A percentile compares a stretch with the other conserved stretches of the same genome.
phyloP scores from a whole-genome alignment of 2,888 invertebrate species.

The Xanthia togata region DNA sequence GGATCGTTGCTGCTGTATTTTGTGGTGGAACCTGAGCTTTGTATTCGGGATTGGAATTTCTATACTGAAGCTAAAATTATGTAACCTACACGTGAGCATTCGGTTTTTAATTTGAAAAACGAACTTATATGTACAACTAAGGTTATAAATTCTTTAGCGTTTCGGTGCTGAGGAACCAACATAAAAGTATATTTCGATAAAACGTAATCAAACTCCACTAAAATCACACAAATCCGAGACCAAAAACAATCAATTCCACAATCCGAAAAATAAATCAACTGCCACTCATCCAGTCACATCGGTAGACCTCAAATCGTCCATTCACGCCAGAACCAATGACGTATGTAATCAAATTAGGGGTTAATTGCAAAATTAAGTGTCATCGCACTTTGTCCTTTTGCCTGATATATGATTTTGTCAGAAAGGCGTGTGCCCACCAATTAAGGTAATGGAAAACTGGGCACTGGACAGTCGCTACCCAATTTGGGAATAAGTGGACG shows the following conservation, averaged over 20 bases:
- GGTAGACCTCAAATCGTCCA: conserved; percentile 66
- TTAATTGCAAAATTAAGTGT: conserved; percentile 89
- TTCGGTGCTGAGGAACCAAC: neutral
- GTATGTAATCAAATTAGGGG: conserved; percentile 88
- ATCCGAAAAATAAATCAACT: conserved; percentile 49
- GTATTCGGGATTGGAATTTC: conserved; percentile 35
- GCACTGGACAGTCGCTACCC: conserved; percentile 37
- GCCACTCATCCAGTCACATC: conserved; percentile 37
- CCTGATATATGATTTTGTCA: conserved; percentile 85
- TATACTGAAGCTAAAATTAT: neutral
- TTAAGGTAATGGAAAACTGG: conserved; percentile 76
- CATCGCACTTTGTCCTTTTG: conserved; percentile 83
- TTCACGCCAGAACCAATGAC: conserved; percentile 77
- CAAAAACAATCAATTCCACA: conserved; percentile 27
- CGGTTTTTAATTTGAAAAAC: neutral
- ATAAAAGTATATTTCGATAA: neutral
- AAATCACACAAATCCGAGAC: conserved; percentile 10
- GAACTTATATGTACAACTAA: neutral
- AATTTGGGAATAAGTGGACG: conserved; percentile 61
- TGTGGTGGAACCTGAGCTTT: neutral
- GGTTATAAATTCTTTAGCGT: too few relatives aligned
- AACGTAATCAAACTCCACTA: neutral
- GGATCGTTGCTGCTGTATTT: conserved; percentile 17
- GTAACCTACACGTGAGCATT: neutral
- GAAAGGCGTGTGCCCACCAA: conserved; percentile 82